Evolutionary conservation across 2,888 invertebrate genomes (phyloP).

Genomic region (Lydus trimaculatus): DNA sequence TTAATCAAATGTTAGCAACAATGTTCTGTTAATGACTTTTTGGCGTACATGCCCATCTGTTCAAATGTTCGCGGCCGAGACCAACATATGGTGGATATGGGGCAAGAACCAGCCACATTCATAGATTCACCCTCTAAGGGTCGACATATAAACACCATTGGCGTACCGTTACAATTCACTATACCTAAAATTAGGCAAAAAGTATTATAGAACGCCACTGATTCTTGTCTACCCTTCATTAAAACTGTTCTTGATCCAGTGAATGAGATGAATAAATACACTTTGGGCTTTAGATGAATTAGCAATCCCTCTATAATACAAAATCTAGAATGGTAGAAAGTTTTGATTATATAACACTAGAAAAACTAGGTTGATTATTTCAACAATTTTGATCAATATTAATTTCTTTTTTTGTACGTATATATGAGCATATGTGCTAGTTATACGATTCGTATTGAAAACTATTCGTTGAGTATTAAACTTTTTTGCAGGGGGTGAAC

Average conservation of each 20-base stretch:
- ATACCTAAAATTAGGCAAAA: conserved; percentile 6
- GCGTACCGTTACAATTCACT: conserved; percentile 13
- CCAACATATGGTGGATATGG: conserved; percentile 59
- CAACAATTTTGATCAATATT: conserved; percentile 42
- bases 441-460: conserved; percentile 62
- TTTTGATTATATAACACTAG: conserved; percentile 39
- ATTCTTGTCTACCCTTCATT: conserved; percentile 48
- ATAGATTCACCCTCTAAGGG: conserved; percentile 16
- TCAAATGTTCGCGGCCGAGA: conserved; percentile 59
- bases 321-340: conserved; percentile 49
- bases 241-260: conserved; percentile 55
- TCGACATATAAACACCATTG: conserved; percentile 14
- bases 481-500: conserved; percentile 39
- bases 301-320: conserved; percentile 55
- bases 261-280: conserved; percentile 60
- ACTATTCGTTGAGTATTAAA: conserved; percentile 53
- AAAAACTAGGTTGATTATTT: conserved; percentile 11
- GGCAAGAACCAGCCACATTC: conserved; percentile 37
- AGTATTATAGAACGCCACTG: conserved; percentile 33
- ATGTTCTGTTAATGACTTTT: conserved; percentile 62
- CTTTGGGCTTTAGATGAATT: conserved; percentile 54
- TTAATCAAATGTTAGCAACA: conserved; percentile 46
- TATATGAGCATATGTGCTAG: conserved; percentile 61
- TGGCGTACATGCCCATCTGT: conserved; percentile 61
- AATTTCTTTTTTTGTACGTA: conserved; percentile 50